Percentiles rank a stretch among this genome's conserved stretches.
These are phyloP conservation scores for Drosophila oshimai DNA, from an alignment of 1,140 invertebrate genomes.

Conservation along the genomic window DNA sequence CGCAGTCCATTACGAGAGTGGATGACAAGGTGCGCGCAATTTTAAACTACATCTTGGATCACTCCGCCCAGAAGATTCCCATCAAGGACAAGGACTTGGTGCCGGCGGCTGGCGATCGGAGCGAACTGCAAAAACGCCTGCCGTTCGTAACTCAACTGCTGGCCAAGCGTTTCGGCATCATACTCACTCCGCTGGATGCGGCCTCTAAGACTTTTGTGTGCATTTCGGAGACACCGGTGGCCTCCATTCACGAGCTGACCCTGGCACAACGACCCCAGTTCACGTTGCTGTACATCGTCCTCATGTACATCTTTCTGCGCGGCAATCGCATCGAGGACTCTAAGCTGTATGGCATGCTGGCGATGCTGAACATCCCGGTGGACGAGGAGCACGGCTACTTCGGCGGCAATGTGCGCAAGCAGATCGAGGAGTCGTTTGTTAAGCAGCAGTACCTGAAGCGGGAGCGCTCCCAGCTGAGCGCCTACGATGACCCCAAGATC, in stretches of 20 bases:
- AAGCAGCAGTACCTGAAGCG: conserved; percentile 71
- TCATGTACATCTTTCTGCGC: conserved; percentile 65
- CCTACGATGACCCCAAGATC: conserved; percentile 47
- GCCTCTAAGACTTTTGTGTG: conserved; percentile 47
- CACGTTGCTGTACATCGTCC: conserved; percentile 53
- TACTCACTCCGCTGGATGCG: conserved; percentile 11
- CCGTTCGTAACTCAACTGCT: conserved; percentile 37
- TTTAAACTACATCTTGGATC: conserved; percentile 51
- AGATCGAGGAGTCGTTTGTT: conserved; percentile 70
- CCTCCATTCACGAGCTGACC: conserved; percentile 50
- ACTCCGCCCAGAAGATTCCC: conserved; percentile 50
- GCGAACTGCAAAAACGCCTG: conserved; percentile 15
- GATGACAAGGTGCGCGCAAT: conserved; percentile 42
- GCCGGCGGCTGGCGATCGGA: conserved; percentile 6
- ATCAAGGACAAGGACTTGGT: conserved; percentile 54
- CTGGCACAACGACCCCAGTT: conserved; percentile 34
- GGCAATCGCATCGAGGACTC: conserved; percentile 41
- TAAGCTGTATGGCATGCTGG: conserved; percentile 51
- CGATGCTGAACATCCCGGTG: conserved; percentile 36
- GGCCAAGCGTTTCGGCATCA: conserved; percentile 35
- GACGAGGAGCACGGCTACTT: conserved; percentile 66
- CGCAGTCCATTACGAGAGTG: neutral
- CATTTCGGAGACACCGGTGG: conserved; percentile 30
- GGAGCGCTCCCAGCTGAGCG: conserved; percentile 47
- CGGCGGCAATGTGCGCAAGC: conserved; percentile 45